These are phyloP conservation scores for Anableps anableps DNA, from an alignment of 2,797 vertebrate species.

Conservation along the genomic window DNA sequence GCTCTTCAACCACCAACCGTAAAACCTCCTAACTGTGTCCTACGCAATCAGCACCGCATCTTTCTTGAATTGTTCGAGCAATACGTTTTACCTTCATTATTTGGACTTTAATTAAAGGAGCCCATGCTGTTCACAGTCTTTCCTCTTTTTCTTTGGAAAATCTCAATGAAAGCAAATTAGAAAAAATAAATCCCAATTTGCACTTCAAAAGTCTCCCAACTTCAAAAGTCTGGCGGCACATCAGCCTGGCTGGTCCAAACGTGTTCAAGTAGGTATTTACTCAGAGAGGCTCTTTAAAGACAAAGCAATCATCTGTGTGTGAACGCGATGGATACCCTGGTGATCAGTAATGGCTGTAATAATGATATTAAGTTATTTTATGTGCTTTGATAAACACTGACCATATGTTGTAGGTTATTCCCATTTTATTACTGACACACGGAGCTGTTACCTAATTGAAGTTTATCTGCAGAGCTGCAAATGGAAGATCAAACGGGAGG, in stretches of 20 bases:
- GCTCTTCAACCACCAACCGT: conserved; percentile 8
- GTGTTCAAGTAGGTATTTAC: conserved; percentile 30
- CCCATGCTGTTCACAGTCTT: not conserved
- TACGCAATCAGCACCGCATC: not conserved
- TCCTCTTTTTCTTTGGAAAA: conserved; percentile 15
- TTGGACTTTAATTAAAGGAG: conserved; percentile 14
- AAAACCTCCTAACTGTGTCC: not conserved
- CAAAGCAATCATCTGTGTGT: conserved; percentile 39
- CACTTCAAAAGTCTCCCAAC: conserved; percentile 52
- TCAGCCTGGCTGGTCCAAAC: conserved; percentile 27
- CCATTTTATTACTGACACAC: not conserved
- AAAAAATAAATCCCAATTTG: conserved; percentile 54
- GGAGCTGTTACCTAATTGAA: conserved; percentile 17
- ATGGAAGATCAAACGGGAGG: conserved; percentile 45
- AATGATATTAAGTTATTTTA: conserved; percentile 29
- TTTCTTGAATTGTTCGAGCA: not conserved
- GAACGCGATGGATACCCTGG: conserved; percentile 17
- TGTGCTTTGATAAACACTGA: conserved; percentile 24
- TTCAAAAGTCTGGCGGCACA: conserved; percentile 45
- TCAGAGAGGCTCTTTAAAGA: conserved; percentile 33
- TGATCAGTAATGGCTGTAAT: conserved; percentile 50
- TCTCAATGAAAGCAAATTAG: conserved; percentile 12
- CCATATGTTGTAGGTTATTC: not conserved
- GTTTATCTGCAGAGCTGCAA: conserved; percentile 30
- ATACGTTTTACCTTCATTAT: conserved; percentile 9